Evolutionary conservation across 1,140 invertebrate species (phyloP).

Genomic region (Tenebrio molitor): DNA sequence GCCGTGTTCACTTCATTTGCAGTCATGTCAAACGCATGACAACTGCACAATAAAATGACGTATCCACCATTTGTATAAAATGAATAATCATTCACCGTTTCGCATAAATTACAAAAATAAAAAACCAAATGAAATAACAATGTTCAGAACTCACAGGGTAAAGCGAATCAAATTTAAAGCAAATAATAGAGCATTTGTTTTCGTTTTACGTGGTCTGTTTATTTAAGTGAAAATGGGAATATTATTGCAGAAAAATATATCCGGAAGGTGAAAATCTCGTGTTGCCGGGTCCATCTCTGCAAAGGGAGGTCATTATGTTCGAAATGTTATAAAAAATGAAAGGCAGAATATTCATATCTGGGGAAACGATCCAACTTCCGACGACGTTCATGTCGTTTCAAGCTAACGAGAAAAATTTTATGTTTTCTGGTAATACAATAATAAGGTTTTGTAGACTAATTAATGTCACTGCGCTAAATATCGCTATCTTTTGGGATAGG

Average conservation of each 20-base stretch:
- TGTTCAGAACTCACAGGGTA: constrained; percentile 14
- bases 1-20: constrained; percentile 24
- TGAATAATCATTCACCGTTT: constrained; percentile 43
- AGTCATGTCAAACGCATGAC: constrained; percentile 30
- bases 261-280: too few species aligned
- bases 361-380: too few species aligned
- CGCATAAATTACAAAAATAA: constrained; percentile 23
- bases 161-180: constrained; percentile 41
- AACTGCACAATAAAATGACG: constrained; percentile 35
- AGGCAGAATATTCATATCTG: too few species aligned
- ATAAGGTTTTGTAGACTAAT: too few species aligned
- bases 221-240: constrained; percentile 21
- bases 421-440: too few species aligned
- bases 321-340: too few species aligned
- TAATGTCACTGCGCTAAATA: too few species aligned
- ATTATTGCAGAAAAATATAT: background rate
- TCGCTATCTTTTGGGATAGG: too few species aligned
- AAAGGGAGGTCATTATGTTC: too few species aligned
- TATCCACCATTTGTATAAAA: constrained; percentile 33
- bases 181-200: constrained; percentile 38
- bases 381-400: too few species aligned
- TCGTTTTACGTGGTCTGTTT: constrained; percentile 20
- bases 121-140: constrained; percentile 37
- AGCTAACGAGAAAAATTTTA: too few species aligned
- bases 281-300: too few species aligned